A percentile compares a stretch with the other conserved stretches of the same genome.
Evolutionary conservation across 2,797 vertebrate species (phyloP).

Genomic region (Steatocranus sp.): DNA sequence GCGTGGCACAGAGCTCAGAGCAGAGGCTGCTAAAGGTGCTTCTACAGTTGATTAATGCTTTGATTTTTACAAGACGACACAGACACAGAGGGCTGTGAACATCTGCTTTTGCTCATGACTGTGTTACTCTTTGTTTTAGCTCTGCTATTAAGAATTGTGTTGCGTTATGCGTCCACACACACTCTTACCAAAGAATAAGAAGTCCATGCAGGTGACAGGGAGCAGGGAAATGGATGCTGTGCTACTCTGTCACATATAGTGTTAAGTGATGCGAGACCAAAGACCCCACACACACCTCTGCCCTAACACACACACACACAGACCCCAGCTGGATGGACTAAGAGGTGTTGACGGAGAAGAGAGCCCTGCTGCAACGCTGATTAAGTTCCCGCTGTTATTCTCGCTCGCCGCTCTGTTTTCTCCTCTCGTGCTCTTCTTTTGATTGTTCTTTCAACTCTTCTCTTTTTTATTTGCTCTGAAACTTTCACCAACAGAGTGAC

Average conservation of each 20-base stretch:
- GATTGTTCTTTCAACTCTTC: not conserved
- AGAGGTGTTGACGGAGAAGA: conserved; percentile 73
- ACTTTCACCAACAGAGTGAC: not conserved
- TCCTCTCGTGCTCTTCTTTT: not conserved
- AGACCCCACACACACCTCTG: conserved; percentile 6
- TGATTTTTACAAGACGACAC: not conserved
- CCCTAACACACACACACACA: not conserved
- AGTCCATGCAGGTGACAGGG: not conserved
- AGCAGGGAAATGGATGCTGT: not conserved
- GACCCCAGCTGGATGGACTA: conserved; percentile 57
- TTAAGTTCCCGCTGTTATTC: conserved; percentile 37
- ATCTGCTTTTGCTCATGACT: not conserved
- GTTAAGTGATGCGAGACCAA: conserved; percentile 26
- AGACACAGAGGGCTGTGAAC: not conserved
- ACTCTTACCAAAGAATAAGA: not conserved
- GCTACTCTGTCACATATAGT: not conserved
- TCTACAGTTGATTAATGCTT: not conserved
- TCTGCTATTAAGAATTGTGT: too few species aligned
- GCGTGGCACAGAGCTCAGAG: not conserved
- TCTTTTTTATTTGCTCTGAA: not conserved
- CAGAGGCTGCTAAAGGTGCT: fast-evolving
- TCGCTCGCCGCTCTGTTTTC: not conserved
- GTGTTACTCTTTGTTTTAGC: not conserved
- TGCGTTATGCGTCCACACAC: too few species aligned
- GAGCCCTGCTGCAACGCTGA: conserved; percentile 65